A percentile compares a stretch with the other conserved stretches of the same genome.
Evolutionary conservation across 2,113 vertebrate species (phyloP).

Genomic region (Acanthochromis polyacanthus): DNA sequence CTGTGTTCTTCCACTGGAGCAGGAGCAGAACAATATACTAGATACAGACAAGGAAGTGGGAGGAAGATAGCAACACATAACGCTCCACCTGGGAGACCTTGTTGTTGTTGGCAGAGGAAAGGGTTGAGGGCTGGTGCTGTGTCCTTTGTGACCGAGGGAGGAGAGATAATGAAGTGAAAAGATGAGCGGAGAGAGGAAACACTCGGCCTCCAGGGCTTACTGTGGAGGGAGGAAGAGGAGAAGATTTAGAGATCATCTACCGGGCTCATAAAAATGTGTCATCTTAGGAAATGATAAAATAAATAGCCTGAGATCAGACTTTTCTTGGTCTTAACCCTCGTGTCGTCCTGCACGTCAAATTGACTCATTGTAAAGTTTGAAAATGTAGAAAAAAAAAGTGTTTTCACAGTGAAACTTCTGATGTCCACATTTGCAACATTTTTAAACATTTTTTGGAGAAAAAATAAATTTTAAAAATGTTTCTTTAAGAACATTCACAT

Average conservation of each 20-base stretch:
- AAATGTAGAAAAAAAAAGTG: too few relatives aligned
- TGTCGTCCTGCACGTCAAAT: too few relatives aligned
- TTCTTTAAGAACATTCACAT: too few relatives aligned
- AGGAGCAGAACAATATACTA: background rate
- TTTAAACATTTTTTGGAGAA: too few relatives aligned
- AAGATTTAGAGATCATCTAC: slow-evolving; percentile 14
- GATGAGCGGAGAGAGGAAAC: slow-evolving; percentile 75
- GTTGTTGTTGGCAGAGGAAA: slow-evolving; percentile 77
- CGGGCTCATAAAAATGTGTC: slow-evolving; percentile 32
- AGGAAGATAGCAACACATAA: slow-evolving; percentile 68
- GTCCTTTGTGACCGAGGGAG: slow-evolving; percentile 84
- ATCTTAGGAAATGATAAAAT: slow-evolving; percentile 8
- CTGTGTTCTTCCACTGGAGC: slow-evolving; percentile 1
- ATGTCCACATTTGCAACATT: too few relatives aligned
- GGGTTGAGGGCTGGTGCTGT: slow-evolving; percentile 63
- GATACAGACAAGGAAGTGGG: slow-evolving; percentile 11
- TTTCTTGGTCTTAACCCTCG: too few relatives aligned
- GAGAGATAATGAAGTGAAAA: slow-evolving; percentile 80
- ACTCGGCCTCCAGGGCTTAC: slow-evolving; percentile 61
- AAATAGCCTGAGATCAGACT: background rate
- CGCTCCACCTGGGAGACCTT: slow-evolving; percentile 79
- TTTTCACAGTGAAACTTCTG: too few relatives aligned
- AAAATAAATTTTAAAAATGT: too few relatives aligned
- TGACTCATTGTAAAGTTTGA: too few relatives aligned
- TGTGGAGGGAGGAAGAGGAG: slow-evolving; percentile 41